These are phyloP conservation scores for Microplitis manilae DNA, from an alignment of 2,888 invertebrate genomes.

Conservation along the genomic window DNA sequence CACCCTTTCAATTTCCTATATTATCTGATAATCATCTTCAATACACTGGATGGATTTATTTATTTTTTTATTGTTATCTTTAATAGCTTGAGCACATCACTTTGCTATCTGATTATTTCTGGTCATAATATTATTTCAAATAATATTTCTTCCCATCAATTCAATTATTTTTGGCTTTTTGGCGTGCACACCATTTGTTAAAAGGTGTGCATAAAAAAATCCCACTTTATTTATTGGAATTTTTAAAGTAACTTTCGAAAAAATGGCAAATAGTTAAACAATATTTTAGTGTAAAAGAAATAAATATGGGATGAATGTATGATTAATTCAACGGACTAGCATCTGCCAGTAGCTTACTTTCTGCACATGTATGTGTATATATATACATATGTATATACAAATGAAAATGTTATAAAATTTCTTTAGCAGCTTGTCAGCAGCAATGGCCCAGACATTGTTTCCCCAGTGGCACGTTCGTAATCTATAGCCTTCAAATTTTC, in stretches of 20 bases:
- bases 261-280: background rate
- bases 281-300: background rate
- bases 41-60: conserved; percentile 17
- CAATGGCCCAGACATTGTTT: conserved; percentile 58
- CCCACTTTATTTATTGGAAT: too few relatives aligned
- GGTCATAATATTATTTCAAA: too few relatives aligned
- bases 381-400: background rate
- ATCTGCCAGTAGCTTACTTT: background rate
- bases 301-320: background rate
- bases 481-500: conserved; percentile 70
- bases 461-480: conserved; percentile 56
- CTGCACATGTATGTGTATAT: background rate
- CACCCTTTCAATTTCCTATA: conserved; percentile 71
- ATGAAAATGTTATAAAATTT: conserved; percentile 7
- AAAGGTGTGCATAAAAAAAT: too few relatives aligned
- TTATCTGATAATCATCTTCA: conserved; percentile 67
- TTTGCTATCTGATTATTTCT: background rate
- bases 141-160: too few relatives aligned
- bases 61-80: background rate
- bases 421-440: conserved; percentile 14
- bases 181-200: too few relatives aligned
- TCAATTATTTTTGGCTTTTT: too few relatives aligned
- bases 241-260: too few relatives aligned
- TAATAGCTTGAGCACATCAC: background rate
- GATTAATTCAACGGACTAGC: background rate